Percentiles rank a stretch among this genome's conserved stretches.
These are phyloP conservation scores for Octonoba sinensis DNA, from an alignment of 2,888 invertebrate genomes.

Conservation along the genomic window DNA sequence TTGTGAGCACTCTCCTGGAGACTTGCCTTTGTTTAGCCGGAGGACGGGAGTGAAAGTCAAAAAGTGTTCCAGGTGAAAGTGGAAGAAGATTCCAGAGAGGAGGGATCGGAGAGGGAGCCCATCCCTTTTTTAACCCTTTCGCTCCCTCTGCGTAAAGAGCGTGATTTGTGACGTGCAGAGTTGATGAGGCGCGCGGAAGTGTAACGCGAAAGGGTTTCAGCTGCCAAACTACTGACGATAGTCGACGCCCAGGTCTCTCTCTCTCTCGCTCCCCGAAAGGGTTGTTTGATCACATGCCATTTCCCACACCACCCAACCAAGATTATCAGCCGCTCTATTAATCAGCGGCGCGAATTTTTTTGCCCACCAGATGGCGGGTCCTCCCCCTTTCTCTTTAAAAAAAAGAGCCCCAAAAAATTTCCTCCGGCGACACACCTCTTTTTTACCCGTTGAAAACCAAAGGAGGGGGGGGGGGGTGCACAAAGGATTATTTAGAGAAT, in stretches of 20 bases:
- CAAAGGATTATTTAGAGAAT: conserved; percentile 59
- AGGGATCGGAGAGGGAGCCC: conserved; percentile 11
- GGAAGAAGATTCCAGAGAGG: too few species aligned
- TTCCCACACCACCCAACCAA: conserved; percentile 59
- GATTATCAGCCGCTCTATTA: conserved; percentile 62
- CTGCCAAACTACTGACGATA: conserved; percentile 50
- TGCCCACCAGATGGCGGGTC: conserved; percentile 47
- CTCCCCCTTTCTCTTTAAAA: conserved; percentile 21
- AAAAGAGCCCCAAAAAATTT: conserved; percentile 55
- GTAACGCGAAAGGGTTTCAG: conserved; percentile 58
- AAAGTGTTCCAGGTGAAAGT: too few species aligned
- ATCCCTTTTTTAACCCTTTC: conserved; percentile 56
- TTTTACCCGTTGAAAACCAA: conserved; percentile 25
- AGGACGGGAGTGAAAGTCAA: too few species aligned
- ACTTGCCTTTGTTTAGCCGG: too few species aligned
- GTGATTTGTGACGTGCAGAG: conserved; percentile 63
- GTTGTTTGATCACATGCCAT: conserved; percentile 62
- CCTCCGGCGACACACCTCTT: conserved; percentile 52
- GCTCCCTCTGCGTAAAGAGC: conserved; percentile 50
- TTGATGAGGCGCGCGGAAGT: conserved; percentile 61
- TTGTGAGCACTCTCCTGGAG: too few species aligned
- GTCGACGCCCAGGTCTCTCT: conserved; percentile 59
- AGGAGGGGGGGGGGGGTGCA: conserved; percentile 33
- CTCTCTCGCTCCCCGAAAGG: conserved; percentile 40
- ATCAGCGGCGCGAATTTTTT: conserved; percentile 55